Evolutionary conservation across 2,113 vertebrate species (phyloP), one percentile per base, ranked within the genome.

Genomic region (Hymenochirus boettgeri): DNA sequence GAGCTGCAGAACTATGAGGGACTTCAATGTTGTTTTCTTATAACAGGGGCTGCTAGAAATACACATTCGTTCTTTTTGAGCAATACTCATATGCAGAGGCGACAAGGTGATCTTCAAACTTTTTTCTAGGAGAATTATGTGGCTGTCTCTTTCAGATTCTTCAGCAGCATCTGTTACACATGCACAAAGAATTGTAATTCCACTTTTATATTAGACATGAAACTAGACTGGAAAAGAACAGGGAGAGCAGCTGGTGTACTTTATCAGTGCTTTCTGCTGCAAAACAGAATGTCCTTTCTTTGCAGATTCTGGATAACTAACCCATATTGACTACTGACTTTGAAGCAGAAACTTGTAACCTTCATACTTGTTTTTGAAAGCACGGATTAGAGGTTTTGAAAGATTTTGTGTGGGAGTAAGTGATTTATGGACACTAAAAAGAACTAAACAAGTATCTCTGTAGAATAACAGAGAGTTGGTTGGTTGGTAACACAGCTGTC

Each of bases 81-180:
- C 56, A 67, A 74, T 24, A 62, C 17, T 58, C 65, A 57, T 65
- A 71, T 72, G 74, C 10, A 65, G 42, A 72, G 76, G 60, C 66
- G 53, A 76, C 71, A 80, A 80, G 61, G 65, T 83, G 71, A 80
- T 79, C 72, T 79, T 83, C 59, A 72, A 71, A 75, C 17, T 59
- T 53, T 69, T 60, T 67, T 80, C 71, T 62, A 70, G 42, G 52
- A 57, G 73, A 61, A 73, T 42, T 70, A 25, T 71, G 23, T 54
- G 71, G 35, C 70, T 70, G 3, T 72, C 75, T 72, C 71, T 69
- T 74, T 75, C 65, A 70, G 53, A 76, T 66, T 42, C 72, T 57
- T 77, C 70, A 70, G 56, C 2, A 76, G 71, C 77, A 84, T 74
- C 78, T 82, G 80, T 71, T 67, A 15, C 74, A 56, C 25, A 67